These are phyloP conservation scores for Hirtodrosophila trivittata DNA, from an alignment of 2,888 invertebrate genomes.

Conservation along the genomic window DNA sequence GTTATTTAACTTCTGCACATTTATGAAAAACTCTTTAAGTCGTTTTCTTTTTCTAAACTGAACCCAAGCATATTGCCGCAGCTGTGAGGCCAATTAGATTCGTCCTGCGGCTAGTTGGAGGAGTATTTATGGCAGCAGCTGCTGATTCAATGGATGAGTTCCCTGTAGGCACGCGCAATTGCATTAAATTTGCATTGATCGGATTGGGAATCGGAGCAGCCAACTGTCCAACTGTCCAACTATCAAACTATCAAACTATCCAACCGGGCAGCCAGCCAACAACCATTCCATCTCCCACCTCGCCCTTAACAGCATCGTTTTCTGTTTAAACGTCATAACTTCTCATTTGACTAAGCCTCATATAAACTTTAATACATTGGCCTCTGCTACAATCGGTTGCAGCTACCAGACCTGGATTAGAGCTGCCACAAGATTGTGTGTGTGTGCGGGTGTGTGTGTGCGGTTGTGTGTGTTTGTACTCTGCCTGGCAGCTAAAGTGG, in stretches of 20 bases:
- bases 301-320: background rate
- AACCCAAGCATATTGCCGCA: too few relatives aligned
- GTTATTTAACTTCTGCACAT: too few relatives aligned
- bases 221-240: background rate
- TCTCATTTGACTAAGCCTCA: conserved; percentile 54
- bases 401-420: conserved; percentile 48
- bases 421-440: conserved; percentile 20
- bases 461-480: conserved; percentile 6
- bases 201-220: conserved; percentile 27
- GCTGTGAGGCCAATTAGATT: conserved; percentile 63
- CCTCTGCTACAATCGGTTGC: too few relatives aligned
- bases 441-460: conserved; percentile 3
- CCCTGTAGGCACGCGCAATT: conserved; percentile 37
- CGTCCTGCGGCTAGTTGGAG: conserved; percentile 2
- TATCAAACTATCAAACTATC: background rate
- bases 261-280: too few relatives aligned
- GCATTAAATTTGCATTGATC: conserved; percentile 69
- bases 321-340: conserved; percentile 40
- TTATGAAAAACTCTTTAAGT: too few relatives aligned
- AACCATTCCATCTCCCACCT: background rate
- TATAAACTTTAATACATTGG: conserved; percentile 51
- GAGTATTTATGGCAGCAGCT: conserved; percentile 13
- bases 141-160: conserved; percentile 9
- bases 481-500: conserved; percentile 50
- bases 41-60: too few relatives aligned